These are phyloP conservation scores for Parasteatoda lunata DNA, from an alignment of 2,888 invertebrate species.

Conservation along the genomic window DNA sequence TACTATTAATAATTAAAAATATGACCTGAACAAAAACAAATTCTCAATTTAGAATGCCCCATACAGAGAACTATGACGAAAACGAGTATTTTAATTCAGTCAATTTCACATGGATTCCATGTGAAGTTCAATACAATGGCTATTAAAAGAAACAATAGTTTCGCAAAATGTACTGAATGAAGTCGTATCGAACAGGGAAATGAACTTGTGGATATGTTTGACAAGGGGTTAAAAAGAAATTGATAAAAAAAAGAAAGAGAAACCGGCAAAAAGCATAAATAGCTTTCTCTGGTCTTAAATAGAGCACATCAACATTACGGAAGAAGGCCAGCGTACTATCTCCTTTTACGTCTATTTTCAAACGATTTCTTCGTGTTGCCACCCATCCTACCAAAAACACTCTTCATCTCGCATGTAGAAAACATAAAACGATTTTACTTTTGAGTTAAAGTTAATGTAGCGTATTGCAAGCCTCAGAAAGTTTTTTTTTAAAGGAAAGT, in stretches of 20 bases:
- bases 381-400: neutral
- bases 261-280: constrained; percentile 9
- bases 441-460: neutral
- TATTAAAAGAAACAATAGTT: neutral
- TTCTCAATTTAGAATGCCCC: too few species aligned
- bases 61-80: too few species aligned
- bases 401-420: neutral
- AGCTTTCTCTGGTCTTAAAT: constrained; percentile 32
- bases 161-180: neutral
- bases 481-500: too few species aligned
- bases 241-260: constrained; percentile 9
- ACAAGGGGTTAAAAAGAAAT: neutral
- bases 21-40: too few species aligned
- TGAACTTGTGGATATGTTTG: neutral
- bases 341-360: constrained; percentile 19
- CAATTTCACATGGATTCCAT: too few species aligned
- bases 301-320: constrained; percentile 30
- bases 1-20: too few species aligned
- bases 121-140: too few species aligned
- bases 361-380: constrained; percentile 22
- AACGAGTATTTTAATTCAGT: too few species aligned
- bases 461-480: neutral
- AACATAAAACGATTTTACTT: neutral
- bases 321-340: constrained; percentile 35
- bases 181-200: constrained; percentile 3